Evolutionary conservation across 2,113 vertebrate species (phyloP).

Genomic region (Rhabdomys dilectus): DNA sequence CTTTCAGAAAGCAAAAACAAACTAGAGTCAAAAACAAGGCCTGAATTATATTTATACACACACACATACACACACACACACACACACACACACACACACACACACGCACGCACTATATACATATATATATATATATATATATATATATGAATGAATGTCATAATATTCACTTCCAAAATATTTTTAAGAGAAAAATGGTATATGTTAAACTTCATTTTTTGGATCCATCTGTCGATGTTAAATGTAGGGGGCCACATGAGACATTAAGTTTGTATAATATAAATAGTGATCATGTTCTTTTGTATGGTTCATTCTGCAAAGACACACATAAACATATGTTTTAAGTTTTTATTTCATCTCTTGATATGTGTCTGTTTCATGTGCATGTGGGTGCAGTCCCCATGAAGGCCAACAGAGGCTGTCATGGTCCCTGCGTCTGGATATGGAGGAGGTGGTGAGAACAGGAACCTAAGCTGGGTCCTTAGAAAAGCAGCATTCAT

Average conservation of each 20-base stretch:
- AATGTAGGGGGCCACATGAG: not conserved
- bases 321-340: not conserved
- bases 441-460: too few species aligned
- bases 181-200: not conserved
- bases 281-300: not conserved
- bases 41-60: not conserved
- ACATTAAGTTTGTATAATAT: not conserved
- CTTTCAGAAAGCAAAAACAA: not conserved
- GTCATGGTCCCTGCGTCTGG: not conserved
- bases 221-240: not conserved
- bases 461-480: too few species aligned
- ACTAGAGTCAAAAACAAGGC: not conserved
- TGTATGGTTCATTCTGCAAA: not conserved
- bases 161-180: slow-evolving; percentile 10
- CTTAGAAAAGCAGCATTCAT: not conserved
- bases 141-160: too few species aligned
- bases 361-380: not conserved
- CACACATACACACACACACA: too few species aligned
- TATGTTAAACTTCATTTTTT: not conserved
- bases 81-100: too few species aligned
- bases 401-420: not conserved
- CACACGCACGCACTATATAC: too few species aligned
- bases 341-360: not conserved
- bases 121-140: too few species aligned
- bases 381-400: not conserved